Evolutionary conservation across 2,797 vertebrate genomes (phyloP), one percentile per base, ranked within the genome.

Genomic region (Etheostoma perlongum): DNA sequence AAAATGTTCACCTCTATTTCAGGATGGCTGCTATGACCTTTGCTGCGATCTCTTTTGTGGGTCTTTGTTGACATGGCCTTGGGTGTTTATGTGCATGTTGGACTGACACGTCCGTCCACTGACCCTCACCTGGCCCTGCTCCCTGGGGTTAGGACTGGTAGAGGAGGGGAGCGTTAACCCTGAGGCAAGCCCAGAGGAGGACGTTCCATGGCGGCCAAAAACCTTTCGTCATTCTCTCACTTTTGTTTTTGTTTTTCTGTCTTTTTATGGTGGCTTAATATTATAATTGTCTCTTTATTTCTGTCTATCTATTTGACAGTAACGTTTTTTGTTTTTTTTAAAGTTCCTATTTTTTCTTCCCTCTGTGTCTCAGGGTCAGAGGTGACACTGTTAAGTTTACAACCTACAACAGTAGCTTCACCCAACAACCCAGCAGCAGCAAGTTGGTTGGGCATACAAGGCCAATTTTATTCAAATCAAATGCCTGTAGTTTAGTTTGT

Each of bases 51-150:
- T 89, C 63, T 51, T 79, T 65, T 79, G 66, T 63, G 58, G 74
- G 46, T 67, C 81, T 87, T 84, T 92, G 89, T 88, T 92, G 88
- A 93, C 85, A 80, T 9, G 46, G 89, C 90, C 89, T 88, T 87
- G 84, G 87, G 87, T 87, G 83, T 82, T 77, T 85, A 77, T 70
- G 69, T 84, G 79, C 60, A 62, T 79, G 72, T 63, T 86, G 74
- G 83, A 81, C 72, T 76, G 79, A 91, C 77, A 78, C 65, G 14
- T 90, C 72, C 78, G 19, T 79, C 75, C 52, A 2, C 72, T 90
- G 89, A 94, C 88, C 91, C 84, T 89, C 82, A 81, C 86, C 88
- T 92, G 89, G 88, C 91, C 83, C 70, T 21, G 0, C 57, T 75
- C 89, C 90, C 88, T 87, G 30, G 67, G 87, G 84, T 90, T 76